Evolutionary conservation across 2,113 vertebrate genomes (phyloP), one percentile per base, ranked within the genome.

Genomic region (Chionomys nivalis): DNA sequence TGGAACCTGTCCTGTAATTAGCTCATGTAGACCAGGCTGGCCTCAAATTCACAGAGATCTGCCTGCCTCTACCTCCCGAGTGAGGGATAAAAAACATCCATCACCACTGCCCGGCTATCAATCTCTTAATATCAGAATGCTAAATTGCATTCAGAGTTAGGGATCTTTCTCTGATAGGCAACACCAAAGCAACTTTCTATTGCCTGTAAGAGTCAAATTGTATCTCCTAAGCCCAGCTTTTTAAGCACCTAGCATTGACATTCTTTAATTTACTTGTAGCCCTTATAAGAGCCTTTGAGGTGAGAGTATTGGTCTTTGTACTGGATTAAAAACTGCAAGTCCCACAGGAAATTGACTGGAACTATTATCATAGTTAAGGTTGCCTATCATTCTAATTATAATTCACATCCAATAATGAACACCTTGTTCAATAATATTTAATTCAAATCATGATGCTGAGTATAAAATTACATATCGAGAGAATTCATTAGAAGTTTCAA

Each of bases 401-500:
- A 98, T 98, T 98, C 93, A 90, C 94, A 97, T 97, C 96, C 97
- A 98, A 97, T 98, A 98, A 98, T 97, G 96, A 98, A 98, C 96
- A 98, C 96, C 97, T 98, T 98, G 96, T 98, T 98, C 97, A 97
- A 98, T 98, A 98, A 96, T 98, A 98, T 97, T 98, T 98, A 98
- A 98, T 98, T 98, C 97, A 98, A 98, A 98, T 98, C 97, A 98
- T 97, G 98, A 96, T 98, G 95, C 97, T 82, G 94, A 97, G 97
- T 98, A 93, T 98, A 97, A 98, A 98, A 98, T 98, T 98, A 98
- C 87, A 90, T 98, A 98, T 98, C 95, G 97, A 97, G 97, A 98
- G 91, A 98, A 98, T 98, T 98, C 98, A 98, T 99, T 98, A 98
- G 97, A 98, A 98, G 95, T 98, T 99, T 98, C 98, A 96, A 93